Conservation (phyloP, 2,888 invertebrate genomes). For the Melinopterus prodromus region DNA sequence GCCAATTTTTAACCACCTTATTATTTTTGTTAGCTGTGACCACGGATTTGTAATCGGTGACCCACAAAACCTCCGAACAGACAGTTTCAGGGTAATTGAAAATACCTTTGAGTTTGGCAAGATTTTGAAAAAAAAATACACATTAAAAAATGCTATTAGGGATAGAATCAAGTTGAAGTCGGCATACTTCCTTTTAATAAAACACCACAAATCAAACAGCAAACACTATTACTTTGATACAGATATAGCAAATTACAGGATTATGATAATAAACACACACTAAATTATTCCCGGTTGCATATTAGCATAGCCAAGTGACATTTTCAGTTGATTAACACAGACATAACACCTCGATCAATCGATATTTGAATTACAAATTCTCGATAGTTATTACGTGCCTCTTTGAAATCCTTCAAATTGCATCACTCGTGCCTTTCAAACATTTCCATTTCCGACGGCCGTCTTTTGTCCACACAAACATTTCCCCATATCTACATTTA, state of each 20-base stretch:
- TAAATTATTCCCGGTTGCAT: background rate
- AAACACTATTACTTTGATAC: too few relatives aligned
- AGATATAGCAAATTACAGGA: background rate
- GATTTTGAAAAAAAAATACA: too few relatives aligned
- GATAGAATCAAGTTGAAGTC: too few relatives aligned
- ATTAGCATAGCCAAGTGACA: slow-evolving; percentile 14
- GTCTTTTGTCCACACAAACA: background rate
- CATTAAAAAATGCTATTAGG: too few relatives aligned
- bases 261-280: slow-evolving; percentile 7
- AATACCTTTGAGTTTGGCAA: too few relatives aligned
- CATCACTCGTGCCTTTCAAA: background rate
- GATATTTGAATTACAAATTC: background rate
- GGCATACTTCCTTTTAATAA: too few relatives aligned
- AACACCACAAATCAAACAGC: too few relatives aligned
- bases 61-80: too few relatives aligned
- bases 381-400: background rate
- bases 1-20: too few relatives aligned
- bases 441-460: background rate
- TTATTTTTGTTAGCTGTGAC: too few relatives aligned
- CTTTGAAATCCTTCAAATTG: background rate
- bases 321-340: slow-evolving; percentile 8
- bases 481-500: background rate
- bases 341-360: background rate
- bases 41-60: too few relatives aligned
- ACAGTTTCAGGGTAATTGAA: too few relatives aligned